Conservation (phyloP, 2,797 vertebrate species). For the Gymnocypris eckloni region DNA sequence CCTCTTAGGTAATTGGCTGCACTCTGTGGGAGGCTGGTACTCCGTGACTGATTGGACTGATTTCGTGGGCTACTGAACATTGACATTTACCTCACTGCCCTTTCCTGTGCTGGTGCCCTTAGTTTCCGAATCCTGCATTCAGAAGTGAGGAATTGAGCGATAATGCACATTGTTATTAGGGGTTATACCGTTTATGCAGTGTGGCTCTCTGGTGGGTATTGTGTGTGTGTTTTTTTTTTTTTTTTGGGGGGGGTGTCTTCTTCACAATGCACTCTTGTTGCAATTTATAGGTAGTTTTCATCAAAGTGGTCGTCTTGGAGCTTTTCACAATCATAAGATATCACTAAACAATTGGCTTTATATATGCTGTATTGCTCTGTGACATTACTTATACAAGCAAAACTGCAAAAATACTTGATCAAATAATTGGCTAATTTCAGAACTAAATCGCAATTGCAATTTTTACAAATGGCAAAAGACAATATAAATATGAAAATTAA, state of each 20-base stretch:
- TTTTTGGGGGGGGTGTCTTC: background rate
- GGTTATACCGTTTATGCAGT: background rate
- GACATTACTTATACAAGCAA: background rate
- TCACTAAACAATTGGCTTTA: background rate
- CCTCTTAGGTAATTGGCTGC: slow-evolving; percentile 49
- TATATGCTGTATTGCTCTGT: background rate
- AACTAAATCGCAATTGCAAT: background rate
- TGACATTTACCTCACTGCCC: slow-evolving; percentile 36
- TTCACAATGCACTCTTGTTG: background rate
- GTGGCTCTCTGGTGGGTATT: no score
- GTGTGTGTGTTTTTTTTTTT: background rate
- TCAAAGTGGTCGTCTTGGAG: background rate
- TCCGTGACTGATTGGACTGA: slow-evolving; percentile 48
- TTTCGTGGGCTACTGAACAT: slow-evolving; percentile 48
- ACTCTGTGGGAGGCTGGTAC: slow-evolving; percentile 46
- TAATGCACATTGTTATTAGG: background rate
- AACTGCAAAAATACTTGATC: background rate
- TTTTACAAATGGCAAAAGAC: no score
- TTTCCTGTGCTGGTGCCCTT: slow-evolving; percentile 32
- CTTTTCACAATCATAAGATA: background rate
- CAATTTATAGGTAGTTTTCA: background rate
- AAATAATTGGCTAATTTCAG: no score
- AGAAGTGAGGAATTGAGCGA: slow-evolving; percentile 20
- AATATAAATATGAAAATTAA: background rate
- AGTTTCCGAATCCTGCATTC: slow-evolving; percentile 18